Evolutionary conservation across 2,113 vertebrate genomes (phyloP).

Genomic region (Heterotis niloticus): DNA sequence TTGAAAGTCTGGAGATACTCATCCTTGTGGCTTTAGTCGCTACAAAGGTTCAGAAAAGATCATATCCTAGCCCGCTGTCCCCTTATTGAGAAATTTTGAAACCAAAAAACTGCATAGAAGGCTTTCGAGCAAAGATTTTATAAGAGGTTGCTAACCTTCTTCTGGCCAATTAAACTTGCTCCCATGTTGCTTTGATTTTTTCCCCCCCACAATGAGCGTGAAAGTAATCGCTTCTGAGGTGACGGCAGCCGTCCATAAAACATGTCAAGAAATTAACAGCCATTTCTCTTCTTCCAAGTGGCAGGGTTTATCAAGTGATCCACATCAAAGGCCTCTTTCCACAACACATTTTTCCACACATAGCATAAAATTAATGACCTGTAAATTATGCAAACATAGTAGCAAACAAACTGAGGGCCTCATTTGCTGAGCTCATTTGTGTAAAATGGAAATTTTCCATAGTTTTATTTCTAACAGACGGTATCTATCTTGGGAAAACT

Average conservation of each 20-base stretch:
- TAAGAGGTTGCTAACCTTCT: slow-evolving; percentile 3
- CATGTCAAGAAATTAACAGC: slow-evolving; percentile 34
- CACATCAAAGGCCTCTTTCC: slow-evolving; percentile 38
- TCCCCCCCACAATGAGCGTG: slow-evolving; percentile 16
- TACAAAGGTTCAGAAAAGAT: too few relatives aligned
- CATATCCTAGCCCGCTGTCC: too few relatives aligned
- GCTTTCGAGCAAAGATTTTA: slow-evolving; percentile 7
- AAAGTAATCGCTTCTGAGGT: slow-evolving; percentile 53
- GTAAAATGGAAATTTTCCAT: slow-evolving; percentile 41
- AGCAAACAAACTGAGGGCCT: slow-evolving; percentile 41
- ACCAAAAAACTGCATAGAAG: neutral
- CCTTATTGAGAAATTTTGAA: neutral
- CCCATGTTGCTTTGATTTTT: slow-evolving; percentile 28
- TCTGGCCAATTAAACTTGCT: slow-evolving; percentile 26
- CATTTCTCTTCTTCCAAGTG: slow-evolving; percentile 29
- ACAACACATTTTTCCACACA: slow-evolving; percentile 36
- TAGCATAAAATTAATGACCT: slow-evolving; percentile 43
- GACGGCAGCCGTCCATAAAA: slow-evolving; percentile 43
- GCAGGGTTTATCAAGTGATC: slow-evolving; percentile 33
- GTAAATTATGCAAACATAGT: slow-evolving; percentile 46
- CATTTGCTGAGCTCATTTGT: slow-evolving; percentile 40
- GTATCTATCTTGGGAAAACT: slow-evolving; percentile 34
- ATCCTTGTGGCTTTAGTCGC: too few relatives aligned
- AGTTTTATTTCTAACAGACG: slow-evolving; percentile 21
- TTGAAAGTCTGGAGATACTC: too few relatives aligned